Base-by-base conservation (phyloP, 2,888 invertebrate species). In the Hyppa rectilinea region DNA sequence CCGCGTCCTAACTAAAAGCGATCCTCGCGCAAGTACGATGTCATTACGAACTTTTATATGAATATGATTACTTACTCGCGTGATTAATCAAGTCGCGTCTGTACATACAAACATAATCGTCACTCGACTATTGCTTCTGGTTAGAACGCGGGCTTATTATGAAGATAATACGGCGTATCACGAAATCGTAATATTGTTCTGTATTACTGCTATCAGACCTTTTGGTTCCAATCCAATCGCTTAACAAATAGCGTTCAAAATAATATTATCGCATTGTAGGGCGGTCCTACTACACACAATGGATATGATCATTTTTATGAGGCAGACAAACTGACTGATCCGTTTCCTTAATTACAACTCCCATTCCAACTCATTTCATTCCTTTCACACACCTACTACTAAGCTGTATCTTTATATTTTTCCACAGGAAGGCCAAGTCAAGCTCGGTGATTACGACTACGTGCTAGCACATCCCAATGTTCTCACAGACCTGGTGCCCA, bases 381-480 rank as follows among this genome's bases (percentile, higher is more conserved):
- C 6, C 4, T 45, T 63, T 62, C n/a, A 36, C 29, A 64, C 34
- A 36, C 36, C 5, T 12, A 12, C 5, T 12, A 12, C 26, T 38
- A 23, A 55, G 17, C 2, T 75, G n/a, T 12, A 5, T 55, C 1
- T 23, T 43, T 64, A 0, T 36, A 6, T 55, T 47, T 36, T 71
- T 68, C 73, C 52, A 59, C 89, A 98, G 96, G 97, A 96, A 87
- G 98, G 98, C n/a, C 96, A 96, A 79, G 87, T 98, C 5, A 93
- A 96, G 68, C 85, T 97, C 2, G 92, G 95, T 6, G 98, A 98
- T 81, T 98, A 97, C 88, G 97, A 98, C 85, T 97, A 96, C 87
- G 89, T 98, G 10, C 94, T 99, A 20, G 98, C 98, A 0, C 98
- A 98, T 94, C 97, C 98, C 0, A 97, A 97, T 88, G 97, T 98